Evolutionary conservation across 2,797 vertebrate genomes (phyloP).

Genomic region (Centroberyx gerrardi): DNA sequence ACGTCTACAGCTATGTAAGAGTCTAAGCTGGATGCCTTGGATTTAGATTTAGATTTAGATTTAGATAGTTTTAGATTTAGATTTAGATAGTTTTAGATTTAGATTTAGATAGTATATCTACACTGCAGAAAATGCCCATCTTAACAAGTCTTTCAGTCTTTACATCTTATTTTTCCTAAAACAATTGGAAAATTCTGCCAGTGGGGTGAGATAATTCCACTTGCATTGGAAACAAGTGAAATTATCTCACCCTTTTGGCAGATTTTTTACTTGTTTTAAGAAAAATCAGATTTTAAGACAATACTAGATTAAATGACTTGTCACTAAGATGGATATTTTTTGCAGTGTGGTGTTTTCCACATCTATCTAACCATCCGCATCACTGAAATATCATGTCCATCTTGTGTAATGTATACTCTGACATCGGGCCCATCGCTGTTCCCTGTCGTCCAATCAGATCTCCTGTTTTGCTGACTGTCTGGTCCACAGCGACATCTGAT

Average conservation of each 20-base stretch:
- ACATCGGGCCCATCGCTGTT: conserved; percentile 9
- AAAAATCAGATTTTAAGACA: not conserved
- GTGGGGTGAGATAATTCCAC: too few relatives aligned
- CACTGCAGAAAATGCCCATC: too few relatives aligned
- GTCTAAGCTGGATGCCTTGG: too few relatives aligned
- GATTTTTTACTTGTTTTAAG: too few relatives aligned
- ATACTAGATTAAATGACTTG: not conserved
- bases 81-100: too few relatives aligned
- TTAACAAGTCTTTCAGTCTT: not conserved
- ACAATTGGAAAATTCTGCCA: too few relatives aligned
- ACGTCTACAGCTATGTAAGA: too few relatives aligned
- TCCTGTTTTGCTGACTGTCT: conserved; percentile 1
- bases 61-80: too few relatives aligned
- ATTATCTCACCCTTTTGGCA: too few relatives aligned
- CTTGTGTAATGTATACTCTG: conserved; percentile 26
- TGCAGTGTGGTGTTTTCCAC: not conserved
- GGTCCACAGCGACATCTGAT: conserved; percentile 20
- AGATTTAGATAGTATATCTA: too few relatives aligned
- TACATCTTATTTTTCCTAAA: not conserved
- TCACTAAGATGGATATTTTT: not conserved
- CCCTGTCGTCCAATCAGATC: not conserved
- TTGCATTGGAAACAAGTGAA: too few relatives aligned
- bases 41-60: too few relatives aligned
- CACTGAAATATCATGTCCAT: conserved; percentile 24
- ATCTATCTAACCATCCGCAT: not conserved